A percentile compares a stretch with the other conserved stretches of the same genome.
phyloP scores from a whole-genome alignment of 2,888 invertebrate genomes.

The Hyppa rectilinea region DNA sequence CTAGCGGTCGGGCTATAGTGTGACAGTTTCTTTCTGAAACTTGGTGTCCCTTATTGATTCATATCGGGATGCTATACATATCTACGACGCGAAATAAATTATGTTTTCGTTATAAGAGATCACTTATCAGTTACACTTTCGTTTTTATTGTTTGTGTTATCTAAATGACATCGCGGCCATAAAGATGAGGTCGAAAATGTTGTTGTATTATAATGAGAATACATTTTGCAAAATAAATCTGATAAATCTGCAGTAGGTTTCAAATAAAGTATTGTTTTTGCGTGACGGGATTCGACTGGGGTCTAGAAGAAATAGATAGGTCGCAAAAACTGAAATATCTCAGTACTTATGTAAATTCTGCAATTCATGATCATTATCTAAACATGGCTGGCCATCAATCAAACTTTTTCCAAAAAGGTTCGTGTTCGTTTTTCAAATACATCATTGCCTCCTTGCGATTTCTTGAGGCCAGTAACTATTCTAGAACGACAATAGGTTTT shows the following conservation, averaged over 20 bases:
- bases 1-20: no score
- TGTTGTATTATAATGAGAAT: background rate
- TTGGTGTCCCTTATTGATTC: background rate
- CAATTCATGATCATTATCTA: conserved; percentile 17
- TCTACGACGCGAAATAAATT: conserved; percentile 8
- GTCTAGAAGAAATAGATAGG: background rate
- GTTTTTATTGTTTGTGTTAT: conserved; percentile 29
- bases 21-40: background rate
- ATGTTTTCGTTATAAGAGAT: conserved; percentile 9
- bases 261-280: conserved; percentile 34
- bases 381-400: conserved; percentile 24
- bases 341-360: conserved; percentile 9
- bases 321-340: conserved; percentile 2
- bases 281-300: conserved; percentile 2
- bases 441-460: background rate
- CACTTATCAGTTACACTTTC: conserved; percentile 8
- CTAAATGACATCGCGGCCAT: conserved; percentile 26
- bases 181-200: conserved; percentile 18
- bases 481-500: background rate
- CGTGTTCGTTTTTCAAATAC: conserved; percentile 20
- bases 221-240: conserved; percentile 1
- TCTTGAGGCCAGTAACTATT: background rate
- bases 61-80: background rate
- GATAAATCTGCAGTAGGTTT: background rate
- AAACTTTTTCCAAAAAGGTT: conserved; percentile 17